Evolutionary conservation across 1,140 invertebrate species (phyloP).

Genomic region (Bombus pascuorum): DNA sequence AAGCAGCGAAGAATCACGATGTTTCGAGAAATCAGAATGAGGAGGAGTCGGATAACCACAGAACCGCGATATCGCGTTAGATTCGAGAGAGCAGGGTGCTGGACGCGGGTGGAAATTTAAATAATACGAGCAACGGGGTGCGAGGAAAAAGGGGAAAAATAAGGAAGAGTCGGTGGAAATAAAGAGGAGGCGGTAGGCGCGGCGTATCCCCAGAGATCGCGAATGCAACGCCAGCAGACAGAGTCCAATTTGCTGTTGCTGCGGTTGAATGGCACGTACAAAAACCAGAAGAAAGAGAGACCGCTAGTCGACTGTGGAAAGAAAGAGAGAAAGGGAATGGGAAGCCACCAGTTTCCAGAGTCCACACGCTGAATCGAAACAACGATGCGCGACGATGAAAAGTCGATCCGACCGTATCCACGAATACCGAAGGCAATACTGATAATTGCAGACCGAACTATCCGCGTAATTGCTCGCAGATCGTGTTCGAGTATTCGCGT

Average conservation of each 20-base stretch:
- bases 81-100: not conserved
- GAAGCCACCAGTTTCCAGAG: not conserved
- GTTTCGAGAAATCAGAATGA: not conserved
- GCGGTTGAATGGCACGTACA: slow-evolving; percentile 40
- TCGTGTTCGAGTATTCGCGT: not conserved
- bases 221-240: slow-evolving; percentile 46
- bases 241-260: slow-evolving; percentile 45
- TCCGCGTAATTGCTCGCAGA: slow-evolving; percentile 41
- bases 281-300: slow-evolving; percentile 9
- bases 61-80: not conserved
- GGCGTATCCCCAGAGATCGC: slow-evolving; percentile 21
- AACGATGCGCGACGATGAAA: slow-evolving; percentile 17
- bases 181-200: not conserved
- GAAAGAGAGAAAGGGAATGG: not conserved
- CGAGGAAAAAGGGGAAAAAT: not conserved
- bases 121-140: not conserved
- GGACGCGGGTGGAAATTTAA: slow-evolving; percentile 30
- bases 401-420: slow-evolving; percentile 27
- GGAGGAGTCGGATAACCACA: not conserved
- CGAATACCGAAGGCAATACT: slow-evolving; percentile 33
- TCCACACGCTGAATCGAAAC: slow-evolving; percentile 16
- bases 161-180: slow-evolving; percentile 28
- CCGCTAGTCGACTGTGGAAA: not conserved
- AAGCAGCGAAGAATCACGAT: not conserved
- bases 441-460: slow-evolving; percentile 43